Conservation (phyloP, 2,113 vertebrate species). For the Mormyrus lacerda region DNA sequence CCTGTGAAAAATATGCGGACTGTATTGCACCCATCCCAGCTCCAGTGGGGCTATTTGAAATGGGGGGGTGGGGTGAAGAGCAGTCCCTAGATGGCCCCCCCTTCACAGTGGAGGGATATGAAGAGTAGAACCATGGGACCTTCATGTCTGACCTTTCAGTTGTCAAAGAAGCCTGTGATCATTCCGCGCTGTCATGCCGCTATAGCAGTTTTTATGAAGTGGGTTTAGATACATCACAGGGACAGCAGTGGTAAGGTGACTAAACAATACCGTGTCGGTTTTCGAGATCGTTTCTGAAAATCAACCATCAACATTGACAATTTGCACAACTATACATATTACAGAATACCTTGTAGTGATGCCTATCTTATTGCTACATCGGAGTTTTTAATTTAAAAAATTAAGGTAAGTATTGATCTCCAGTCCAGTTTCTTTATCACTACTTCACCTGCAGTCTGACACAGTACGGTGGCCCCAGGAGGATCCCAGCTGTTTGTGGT, state of each 20-base stretch:
- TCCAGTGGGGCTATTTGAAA: neutral
- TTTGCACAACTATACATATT: neutral
- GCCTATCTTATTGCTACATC: neutral
- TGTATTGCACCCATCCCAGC: neutral
- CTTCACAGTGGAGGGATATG: neutral
- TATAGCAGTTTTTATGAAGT: neutral
- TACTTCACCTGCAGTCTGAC: neutral
- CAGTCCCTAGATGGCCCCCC: neutral
- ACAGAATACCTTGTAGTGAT: neutral
- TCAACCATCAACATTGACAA: neutral
- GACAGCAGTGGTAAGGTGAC: neutral
- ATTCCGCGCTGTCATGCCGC: neutral
- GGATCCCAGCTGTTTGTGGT: slow-evolving; percentile 18
- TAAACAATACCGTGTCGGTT: neutral
- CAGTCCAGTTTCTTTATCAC: neutral
- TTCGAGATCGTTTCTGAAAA: neutral
- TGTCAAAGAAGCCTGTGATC: neutral
- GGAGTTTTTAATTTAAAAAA: neutral
- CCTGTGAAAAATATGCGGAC: neutral
- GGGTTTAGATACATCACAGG: neutral
- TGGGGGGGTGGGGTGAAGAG: too few species aligned
- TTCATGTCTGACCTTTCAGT: slow-evolving; percentile 10
- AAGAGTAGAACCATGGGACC: neutral
- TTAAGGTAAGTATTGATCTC: neutral
- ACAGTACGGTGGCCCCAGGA: neutral